Percentiles rank a stretch among this genome's conserved stretches.
Conservation (phyloP, 2,888 invertebrate genomes). For the Macrophya alboannulata region DNA sequence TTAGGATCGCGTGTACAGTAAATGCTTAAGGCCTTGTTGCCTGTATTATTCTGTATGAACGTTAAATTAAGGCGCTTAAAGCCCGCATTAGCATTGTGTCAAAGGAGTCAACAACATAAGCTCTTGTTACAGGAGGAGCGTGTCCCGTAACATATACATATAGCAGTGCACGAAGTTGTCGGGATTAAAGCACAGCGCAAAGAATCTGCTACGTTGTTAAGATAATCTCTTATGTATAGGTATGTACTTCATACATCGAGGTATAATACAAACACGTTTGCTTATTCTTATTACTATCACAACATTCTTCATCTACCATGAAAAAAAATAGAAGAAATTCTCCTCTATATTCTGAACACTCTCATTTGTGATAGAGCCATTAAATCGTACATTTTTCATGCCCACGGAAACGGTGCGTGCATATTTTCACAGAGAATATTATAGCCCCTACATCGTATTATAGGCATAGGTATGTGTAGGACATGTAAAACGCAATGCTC, state of each 20-base stretch:
- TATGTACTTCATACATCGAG: neutral
- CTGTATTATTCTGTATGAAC: constrained; percentile 23
- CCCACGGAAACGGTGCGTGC: neutral
- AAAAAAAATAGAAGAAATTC: neutral
- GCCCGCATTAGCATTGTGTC: constrained; percentile 11
- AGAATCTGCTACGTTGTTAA: constrained; percentile 7
- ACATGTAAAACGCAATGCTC: neutral
- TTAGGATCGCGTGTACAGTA: constrained; percentile 39
- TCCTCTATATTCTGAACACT: constrained; percentile 6
- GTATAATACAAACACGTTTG: neutral
- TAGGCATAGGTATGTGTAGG: neutral
- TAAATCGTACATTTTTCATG: neutral
- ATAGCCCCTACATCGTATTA: neutral
- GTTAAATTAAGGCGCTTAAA: neutral
- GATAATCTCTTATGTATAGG: constrained; percentile 4
- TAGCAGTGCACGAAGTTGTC: neutral
- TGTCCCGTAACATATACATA: neutral
- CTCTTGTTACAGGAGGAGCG: constrained; percentile 30
- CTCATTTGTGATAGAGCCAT: constrained; percentile 22
- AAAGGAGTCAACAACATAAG: constrained; percentile 30
- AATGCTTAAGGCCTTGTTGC: constrained; percentile 25
- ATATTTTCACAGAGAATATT: constrained; percentile 3
- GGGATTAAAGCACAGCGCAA: neutral
- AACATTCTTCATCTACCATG: neutral
- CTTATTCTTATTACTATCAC: neutral